Base-by-base conservation (phyloP, 2,113 vertebrate species). In the Hemicordylus capensis region DNA sequence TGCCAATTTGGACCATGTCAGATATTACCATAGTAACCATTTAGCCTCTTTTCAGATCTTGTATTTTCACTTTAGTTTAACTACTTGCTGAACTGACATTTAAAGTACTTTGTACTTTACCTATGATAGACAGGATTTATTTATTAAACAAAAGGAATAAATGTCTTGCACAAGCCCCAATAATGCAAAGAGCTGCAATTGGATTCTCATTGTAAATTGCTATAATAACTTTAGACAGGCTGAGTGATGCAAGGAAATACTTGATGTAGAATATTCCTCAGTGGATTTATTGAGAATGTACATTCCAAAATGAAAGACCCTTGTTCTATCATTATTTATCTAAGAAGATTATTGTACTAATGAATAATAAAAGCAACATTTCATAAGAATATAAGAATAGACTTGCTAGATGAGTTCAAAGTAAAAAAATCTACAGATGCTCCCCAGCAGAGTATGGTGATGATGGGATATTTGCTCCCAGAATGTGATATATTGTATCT, bases 1-100 rank as follows among this genome's bases (percentile, higher is more conserved):
- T 61, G 89, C 66, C 84, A 72, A 88, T 91, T 92, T 89, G 87
- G 81, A 82, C 81, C 39, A 69, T 93, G 86, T 86, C 77, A 81
- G 44, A 54, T 46, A 94, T 93, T 94, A 91, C 93, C 92, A 91
- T 89, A 94, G 91, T 92, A 94, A 92, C 88, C 87, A 88, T 81
- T 92, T 93, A 93, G 90, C 88, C 91, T 86, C 86, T 92, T 90
- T 84, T 90, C 86, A 90, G 80, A 87, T 63, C 2, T 83, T 89
- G 56, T 91, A 80, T 92, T 93, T 85, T 93, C 61, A 19, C 44
- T 92, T 88, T 81, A 85, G 87, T 91, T 95, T 56, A 86, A 87
- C 80, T 86, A 82, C 0, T 46, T 90, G 75, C 14, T 89, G 86
- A 92, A 90, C 81, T 91, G 89, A 59, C 80, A 85, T 85, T 90